A percentile compares a stretch with the other conserved stretches of the same genome.
Conservation (phyloP, 1,140 invertebrate species). For the Papilio xuthus region DNA sequence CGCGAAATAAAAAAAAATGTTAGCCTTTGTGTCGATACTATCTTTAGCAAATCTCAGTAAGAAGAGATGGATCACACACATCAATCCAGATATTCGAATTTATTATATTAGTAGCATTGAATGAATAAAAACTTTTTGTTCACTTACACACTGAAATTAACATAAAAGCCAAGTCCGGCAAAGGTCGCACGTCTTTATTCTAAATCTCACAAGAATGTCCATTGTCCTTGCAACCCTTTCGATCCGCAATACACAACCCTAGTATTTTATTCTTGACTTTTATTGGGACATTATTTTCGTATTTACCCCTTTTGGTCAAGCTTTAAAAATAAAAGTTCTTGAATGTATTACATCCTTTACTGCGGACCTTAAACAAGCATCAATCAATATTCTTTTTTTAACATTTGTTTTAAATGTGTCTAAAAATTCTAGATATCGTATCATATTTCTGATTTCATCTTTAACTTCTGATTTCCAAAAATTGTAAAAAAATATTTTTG, state of each 20-base stretch:
- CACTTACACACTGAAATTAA: background rate
- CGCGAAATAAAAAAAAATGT: too few species aligned
- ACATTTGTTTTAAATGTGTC: too few species aligned
- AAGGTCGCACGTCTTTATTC: slow-evolving; percentile 34
- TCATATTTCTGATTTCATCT: too few species aligned
- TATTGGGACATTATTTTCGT: slow-evolving; percentile 35
- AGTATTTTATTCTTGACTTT: slow-evolving; percentile 36
- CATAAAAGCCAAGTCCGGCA: slow-evolving; percentile 2
- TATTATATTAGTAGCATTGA: background rate
- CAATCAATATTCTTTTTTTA: background rate
- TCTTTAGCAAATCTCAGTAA: too few species aligned
- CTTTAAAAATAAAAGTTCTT: slow-evolving; percentile 28
- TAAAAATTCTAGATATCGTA: too few species aligned
- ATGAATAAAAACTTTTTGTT: background rate
- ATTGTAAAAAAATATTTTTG: background rate
- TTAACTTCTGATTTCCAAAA: background rate
- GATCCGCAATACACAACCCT: slow-evolving; percentile 36
- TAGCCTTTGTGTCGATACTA: too few species aligned
- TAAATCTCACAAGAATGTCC: slow-evolving; percentile 30
- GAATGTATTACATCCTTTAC: slow-evolving; percentile 9
- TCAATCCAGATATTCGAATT: too few species aligned
- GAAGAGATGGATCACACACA: too few species aligned
- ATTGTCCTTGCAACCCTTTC: slow-evolving; percentile 36
- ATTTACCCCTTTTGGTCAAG: slow-evolving; percentile 29
- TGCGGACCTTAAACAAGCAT: background rate